phyloP scores from a whole-genome alignment of 2,113 vertebrate species.

The Piprites chloris region DNA sequence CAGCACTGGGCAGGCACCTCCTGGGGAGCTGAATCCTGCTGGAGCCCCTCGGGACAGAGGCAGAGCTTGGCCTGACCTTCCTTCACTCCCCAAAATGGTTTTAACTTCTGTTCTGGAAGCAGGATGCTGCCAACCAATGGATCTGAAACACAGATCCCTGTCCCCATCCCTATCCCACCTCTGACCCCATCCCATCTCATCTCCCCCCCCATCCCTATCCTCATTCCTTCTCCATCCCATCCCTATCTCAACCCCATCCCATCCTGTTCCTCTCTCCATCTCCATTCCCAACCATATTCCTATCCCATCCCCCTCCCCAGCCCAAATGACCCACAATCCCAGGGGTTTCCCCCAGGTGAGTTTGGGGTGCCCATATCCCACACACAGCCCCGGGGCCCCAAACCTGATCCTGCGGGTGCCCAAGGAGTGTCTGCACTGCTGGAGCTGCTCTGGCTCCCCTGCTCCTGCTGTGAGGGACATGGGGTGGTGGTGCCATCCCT shows the following conservation, averaged over 20 bases:
- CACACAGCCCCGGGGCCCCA: not conserved
- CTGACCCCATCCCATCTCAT: not conserved
- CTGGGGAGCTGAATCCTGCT: not conserved
- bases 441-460: not conserved
- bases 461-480: rapidly evolving
- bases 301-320: not conserved
- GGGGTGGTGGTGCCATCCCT: rapidly evolving
- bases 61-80: not conserved
- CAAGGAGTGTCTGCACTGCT: not conserved
- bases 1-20: not conserved
- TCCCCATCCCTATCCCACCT: too few relatives aligned
- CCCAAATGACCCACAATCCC: not conserved
- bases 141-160: not conserved
- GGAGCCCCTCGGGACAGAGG: not conserved
- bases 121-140: not conserved
- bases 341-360: not conserved
- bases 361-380: not conserved
- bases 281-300: too few relatives aligned
- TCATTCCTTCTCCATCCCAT: too few relatives aligned
- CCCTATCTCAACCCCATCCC: too few relatives aligned
- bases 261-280: not conserved
- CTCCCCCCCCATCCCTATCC: too few relatives aligned
- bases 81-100: not conserved
- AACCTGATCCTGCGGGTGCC: too few relatives aligned
- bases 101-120: not conserved